These are phyloP conservation scores for Incurvaria masculella DNA, from an alignment of 2,888 invertebrate species.

Conservation along the genomic window DNA sequence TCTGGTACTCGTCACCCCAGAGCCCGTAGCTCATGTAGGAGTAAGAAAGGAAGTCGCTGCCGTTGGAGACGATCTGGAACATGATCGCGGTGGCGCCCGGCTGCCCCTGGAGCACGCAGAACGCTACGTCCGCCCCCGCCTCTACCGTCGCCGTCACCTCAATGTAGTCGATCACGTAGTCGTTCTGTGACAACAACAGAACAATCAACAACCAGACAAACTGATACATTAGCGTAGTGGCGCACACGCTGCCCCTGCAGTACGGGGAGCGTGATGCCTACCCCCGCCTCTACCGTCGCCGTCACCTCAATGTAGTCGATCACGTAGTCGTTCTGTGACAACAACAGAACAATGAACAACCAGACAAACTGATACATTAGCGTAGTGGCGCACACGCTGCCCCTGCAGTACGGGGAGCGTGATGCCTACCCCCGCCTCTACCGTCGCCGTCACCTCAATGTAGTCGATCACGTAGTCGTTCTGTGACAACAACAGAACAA, in stretches of 20 bases:
- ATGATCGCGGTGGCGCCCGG: conserved; percentile 33
- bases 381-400: no score
- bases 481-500: no score
- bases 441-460: conserved; percentile 33
- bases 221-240: no score
- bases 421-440: conserved; percentile 29
- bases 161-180: conserved; percentile 38
- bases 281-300: conserved; percentile 28
- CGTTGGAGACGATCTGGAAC: conserved; percentile 42
- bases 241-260: conserved; percentile 29
- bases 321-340: conserved; percentile 40
- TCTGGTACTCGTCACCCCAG: conserved; percentile 39
- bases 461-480: conserved; percentile 38
- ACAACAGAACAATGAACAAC: no score
- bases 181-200: conserved; percentile 26
- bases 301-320: conserved; percentile 37
- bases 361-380: no score
- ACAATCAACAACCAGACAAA: no score
- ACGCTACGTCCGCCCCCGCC: conserved; percentile 29
- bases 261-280: conserved; percentile 32
- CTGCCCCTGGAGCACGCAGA: conserved; percentile 30
- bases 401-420: conserved; percentile 34
- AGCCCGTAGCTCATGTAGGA: conserved; percentile 40
- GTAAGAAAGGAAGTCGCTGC: conserved; percentile 39
- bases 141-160: conserved; percentile 35